Percentiles rank a stretch among this genome's conserved stretches.
These are phyloP conservation scores for Selenia dentaria DNA, from an alignment of 2,888 invertebrate species.

Conservation along the genomic window DNA sequence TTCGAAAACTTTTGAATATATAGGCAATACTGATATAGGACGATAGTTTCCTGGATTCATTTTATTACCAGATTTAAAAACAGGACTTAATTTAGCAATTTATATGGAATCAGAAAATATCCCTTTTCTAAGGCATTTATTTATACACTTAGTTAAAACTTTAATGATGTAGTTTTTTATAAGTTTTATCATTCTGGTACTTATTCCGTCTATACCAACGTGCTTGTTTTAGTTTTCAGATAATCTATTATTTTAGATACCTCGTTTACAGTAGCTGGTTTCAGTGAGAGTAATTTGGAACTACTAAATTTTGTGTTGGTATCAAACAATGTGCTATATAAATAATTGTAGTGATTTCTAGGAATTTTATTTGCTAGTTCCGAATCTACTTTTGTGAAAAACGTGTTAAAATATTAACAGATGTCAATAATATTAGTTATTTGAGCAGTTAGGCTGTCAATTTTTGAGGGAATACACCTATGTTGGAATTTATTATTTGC, in stretches of 20 bases:
- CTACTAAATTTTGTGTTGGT: too few relatives aligned
- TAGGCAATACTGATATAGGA: not conserved
- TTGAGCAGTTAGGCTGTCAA: not conserved
- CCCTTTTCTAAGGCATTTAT: too few relatives aligned
- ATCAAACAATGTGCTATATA: too few relatives aligned
- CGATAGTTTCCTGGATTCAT: not conserved
- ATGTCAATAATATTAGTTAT: not conserved
- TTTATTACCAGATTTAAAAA: not conserved
- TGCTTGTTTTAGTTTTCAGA: too few relatives aligned
- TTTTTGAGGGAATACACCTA: not conserved
- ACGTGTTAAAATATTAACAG: not conserved
- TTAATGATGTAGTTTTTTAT: too few relatives aligned
- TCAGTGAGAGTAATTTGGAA: too few relatives aligned
- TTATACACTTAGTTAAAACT: too few relatives aligned
- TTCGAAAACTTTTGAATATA: not conserved
- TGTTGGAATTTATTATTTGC: not conserved
- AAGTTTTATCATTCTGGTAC: too few relatives aligned
- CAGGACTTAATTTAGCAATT: not conserved
- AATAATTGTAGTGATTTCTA: too few relatives aligned
- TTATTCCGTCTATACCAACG: too few relatives aligned
- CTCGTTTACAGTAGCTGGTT: too few relatives aligned
- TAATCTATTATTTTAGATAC: too few relatives aligned
- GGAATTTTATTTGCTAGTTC: not conserved
- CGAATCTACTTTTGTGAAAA: not conserved
- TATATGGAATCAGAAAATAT: not conserved